These are phyloP conservation scores for Camponotus pennsylvanicus DNA, from an alignment of 1,140 invertebrate species.

Conservation along the genomic window DNA sequence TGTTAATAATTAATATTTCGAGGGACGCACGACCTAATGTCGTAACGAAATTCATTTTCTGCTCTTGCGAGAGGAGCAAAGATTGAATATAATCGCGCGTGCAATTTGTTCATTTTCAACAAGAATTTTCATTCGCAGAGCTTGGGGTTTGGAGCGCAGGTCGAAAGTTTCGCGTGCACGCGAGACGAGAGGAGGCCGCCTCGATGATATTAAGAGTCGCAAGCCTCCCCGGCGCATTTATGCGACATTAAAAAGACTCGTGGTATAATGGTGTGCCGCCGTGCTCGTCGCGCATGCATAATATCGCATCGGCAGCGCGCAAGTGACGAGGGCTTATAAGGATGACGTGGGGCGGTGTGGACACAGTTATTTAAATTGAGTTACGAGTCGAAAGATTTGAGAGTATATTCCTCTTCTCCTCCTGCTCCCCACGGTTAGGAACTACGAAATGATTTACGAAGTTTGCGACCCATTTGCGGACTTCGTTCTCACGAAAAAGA, in stretches of 20 bases:
- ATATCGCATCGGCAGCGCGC: constrained; percentile 58
- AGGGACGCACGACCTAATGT: neutral
- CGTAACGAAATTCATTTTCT: neutral
- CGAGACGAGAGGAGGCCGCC: neutral
- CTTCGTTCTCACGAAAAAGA: neutral
- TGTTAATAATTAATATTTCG: neutral
- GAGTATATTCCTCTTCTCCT: neutral
- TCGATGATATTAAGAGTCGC: constrained; percentile 64
- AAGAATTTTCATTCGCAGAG: constrained; percentile 47
- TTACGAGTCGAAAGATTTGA: constrained; percentile 22
- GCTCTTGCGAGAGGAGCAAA: neutral
- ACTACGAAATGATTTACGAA: constrained; percentile 47
- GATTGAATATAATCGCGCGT: constrained; percentile 21
- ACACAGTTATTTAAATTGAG: constrained; percentile 70
- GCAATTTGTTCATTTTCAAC: constrained; percentile 30
- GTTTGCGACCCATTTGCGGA: neutral
- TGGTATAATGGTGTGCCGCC: constrained; percentile 59
- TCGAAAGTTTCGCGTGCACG: constrained; percentile 62
- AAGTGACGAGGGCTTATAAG: constrained; percentile 43
- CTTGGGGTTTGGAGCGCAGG: constrained; percentile 28
- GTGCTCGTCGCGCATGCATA: constrained; percentile 69
- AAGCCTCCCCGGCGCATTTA: constrained; percentile 63
- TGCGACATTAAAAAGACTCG: constrained; percentile 69
- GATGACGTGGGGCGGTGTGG: constrained; percentile 8
- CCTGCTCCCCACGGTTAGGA: neutral